A percentile compares a stretch with the other conserved stretches of the same genome.
phyloP scores from a whole-genome alignment of 1,140 invertebrate genomes.

The Steinernema feltiae region DNA sequence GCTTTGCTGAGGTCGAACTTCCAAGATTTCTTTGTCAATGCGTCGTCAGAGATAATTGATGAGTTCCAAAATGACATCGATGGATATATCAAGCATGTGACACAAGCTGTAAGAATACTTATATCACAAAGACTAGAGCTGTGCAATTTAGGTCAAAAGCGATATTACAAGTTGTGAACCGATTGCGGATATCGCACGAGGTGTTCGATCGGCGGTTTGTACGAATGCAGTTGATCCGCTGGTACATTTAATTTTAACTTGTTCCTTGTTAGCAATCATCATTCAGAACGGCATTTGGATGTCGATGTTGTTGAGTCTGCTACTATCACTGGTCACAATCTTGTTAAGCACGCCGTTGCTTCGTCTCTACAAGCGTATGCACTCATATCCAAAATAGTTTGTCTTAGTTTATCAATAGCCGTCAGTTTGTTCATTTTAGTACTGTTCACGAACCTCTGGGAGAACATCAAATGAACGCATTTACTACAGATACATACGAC shows the following conservation, averaged over 20 bases:
- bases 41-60: slow-evolving; percentile 34
- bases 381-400: slow-evolving; percentile 39
- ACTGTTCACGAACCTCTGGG: slow-evolving; percentile 31
- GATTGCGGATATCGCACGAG: slow-evolving; percentile 22
- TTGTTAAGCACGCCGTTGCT: slow-evolving; percentile 25
- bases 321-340: slow-evolving; percentile 25
- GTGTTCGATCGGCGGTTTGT: slow-evolving; percentile 31
- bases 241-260: slow-evolving; percentile 8
- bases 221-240: slow-evolving; percentile 31
- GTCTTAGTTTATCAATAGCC: not conserved
- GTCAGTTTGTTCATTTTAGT: slow-evolving; percentile 17
- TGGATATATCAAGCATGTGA: slow-evolving; percentile 36
- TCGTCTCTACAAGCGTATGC: slow-evolving; percentile 34
- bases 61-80: slow-evolving; percentile 25
- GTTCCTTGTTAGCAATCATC: not conserved
- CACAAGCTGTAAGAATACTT: slow-evolving; percentile 25
- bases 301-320: slow-evolving; percentile 32
- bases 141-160: slow-evolving; percentile 43
- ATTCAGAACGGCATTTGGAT: slow-evolving; percentile 39
- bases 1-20: slow-evolving; percentile 30
- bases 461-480: slow-evolving; percentile 33
- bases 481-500: slow-evolving; percentile 40
- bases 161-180: slow-evolving; percentile 52
- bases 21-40: slow-evolving; percentile 26
- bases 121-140: not conserved